Evolutionary conservation across 2,113 vertebrate species (phyloP).

Genomic region (Romanogobio albipinnatus): DNA sequence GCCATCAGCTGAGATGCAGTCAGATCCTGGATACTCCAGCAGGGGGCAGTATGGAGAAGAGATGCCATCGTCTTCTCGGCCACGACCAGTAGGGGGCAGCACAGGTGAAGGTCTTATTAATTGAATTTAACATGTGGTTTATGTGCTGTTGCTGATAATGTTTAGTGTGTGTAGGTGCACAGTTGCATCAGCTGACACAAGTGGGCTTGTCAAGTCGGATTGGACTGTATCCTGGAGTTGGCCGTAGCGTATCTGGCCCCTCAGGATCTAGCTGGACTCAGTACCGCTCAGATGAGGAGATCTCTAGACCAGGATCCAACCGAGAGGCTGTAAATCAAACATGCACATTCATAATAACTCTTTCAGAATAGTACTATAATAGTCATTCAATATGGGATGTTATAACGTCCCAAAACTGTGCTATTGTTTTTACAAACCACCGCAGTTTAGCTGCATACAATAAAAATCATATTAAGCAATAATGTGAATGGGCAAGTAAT

Average conservation of each 20-base stretch:
- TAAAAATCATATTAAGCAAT: not conserved
- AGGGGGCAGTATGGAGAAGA: conserved; percentile 87
- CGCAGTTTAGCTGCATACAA: not conserved
- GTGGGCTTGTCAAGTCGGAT: conserved; percentile 93
- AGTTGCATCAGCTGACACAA: conserved; percentile 95
- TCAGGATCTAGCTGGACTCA: conserved; percentile 88
- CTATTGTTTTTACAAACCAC: not conserved
- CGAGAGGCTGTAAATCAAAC: conserved; percentile 87
- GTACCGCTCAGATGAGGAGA: conserved; percentile 83
- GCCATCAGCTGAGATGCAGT: conserved; percentile 79
- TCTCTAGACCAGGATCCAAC: conserved; percentile 73
- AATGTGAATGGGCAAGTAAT: not conserved
- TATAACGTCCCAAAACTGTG: not conserved
- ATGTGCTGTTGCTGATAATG: not conserved
- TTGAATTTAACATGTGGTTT: not conserved
- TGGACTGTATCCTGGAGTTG: conserved; percentile 83
- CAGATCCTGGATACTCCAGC: conserved; percentile 82
- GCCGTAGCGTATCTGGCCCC: conserved; percentile 86
- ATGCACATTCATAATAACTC: not conserved
- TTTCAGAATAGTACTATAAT: not conserved
- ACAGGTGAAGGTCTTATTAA: conserved; percentile 78
- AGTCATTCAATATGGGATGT: not conserved
- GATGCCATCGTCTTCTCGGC: conserved; percentile 84
- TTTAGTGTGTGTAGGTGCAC: conserved; percentile 80
- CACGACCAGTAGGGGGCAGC: conserved; percentile 91